These are phyloP conservation scores for Callipepla squamata DNA, from an alignment of 2,113 vertebrate species.

Conservation along the genomic window DNA sequence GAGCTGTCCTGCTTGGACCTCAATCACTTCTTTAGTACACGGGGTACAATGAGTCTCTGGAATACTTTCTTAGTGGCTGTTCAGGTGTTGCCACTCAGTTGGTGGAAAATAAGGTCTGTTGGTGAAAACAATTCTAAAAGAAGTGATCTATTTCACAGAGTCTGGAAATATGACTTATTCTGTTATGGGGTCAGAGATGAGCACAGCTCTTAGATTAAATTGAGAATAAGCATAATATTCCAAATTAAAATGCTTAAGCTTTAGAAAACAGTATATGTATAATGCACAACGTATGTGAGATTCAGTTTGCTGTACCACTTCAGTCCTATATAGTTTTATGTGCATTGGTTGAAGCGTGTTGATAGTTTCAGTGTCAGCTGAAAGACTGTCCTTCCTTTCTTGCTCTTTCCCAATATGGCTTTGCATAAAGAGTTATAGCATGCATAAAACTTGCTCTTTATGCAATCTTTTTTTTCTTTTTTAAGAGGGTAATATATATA, in stretches of 20 bases:
- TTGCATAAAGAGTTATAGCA: not conserved
- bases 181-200: not conserved
- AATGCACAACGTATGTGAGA: rapidly evolving
- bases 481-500: not conserved
- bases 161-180: not conserved
- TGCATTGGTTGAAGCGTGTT: not conserved
- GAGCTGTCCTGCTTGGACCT: not conserved
- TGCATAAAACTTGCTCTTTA: conserved; percentile 22
- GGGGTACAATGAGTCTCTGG: not conserved
- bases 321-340: not conserved
- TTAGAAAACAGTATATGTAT: not conserved
- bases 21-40: not conserved
- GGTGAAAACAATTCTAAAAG: not conserved
- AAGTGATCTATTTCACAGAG: not conserved
- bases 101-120: not conserved
- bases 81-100: not conserved
- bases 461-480: not conserved
- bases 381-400: not conserved
- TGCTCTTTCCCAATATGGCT: not conserved
- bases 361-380: conserved; percentile 4
- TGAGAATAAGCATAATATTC: not conserved
- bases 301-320: not conserved
- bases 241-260: not conserved
- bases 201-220: not conserved
- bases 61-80: not conserved